phyloP scores from a whole-genome alignment of 2,888 invertebrate species.

The Athripsodes cinereus region DNA sequence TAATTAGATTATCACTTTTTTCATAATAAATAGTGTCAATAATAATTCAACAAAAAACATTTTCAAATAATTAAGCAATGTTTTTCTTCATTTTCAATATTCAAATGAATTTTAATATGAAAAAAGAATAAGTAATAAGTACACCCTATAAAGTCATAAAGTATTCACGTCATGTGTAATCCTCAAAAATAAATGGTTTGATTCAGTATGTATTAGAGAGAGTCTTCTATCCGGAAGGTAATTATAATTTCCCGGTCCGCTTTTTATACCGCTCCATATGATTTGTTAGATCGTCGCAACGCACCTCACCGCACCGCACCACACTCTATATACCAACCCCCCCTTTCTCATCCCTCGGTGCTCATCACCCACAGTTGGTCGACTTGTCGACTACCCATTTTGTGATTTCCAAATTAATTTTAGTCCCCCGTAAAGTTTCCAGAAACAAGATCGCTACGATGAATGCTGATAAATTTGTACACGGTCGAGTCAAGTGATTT shows the following conservation, averaged over 20 bases:
- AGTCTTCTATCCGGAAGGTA: conserved; percentile 18
- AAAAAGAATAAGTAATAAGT: not conserved
- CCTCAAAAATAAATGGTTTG: conserved; percentile 26
- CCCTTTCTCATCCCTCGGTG: no score
- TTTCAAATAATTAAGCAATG: no score
- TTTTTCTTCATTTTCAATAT: no score
- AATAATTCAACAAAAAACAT: no score
- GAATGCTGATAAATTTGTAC: not conserved
- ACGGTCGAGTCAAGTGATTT: not conserved
- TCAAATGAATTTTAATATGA: no score
- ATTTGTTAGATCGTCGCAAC: conserved; percentile 21
- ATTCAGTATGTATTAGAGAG: conserved; percentile 15
- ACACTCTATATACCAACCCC: no score
- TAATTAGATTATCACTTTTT: no score
- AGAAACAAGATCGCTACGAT: not conserved
- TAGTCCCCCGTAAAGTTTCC: not conserved
- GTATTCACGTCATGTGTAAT: conserved; percentile 26
- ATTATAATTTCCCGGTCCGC: conserved; percentile 25
- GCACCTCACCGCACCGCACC: no score
- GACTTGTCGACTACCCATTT: conserved; percentile 13
- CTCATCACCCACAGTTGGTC: not conserved
- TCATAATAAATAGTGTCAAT: no score
- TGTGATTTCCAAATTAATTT: conserved; percentile 16
- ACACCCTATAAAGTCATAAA: conserved; percentile 3
- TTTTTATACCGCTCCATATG: conserved; percentile 22